Conservation (phyloP, 2,113 vertebrate species). For the Pampusana beccarii region DNA sequence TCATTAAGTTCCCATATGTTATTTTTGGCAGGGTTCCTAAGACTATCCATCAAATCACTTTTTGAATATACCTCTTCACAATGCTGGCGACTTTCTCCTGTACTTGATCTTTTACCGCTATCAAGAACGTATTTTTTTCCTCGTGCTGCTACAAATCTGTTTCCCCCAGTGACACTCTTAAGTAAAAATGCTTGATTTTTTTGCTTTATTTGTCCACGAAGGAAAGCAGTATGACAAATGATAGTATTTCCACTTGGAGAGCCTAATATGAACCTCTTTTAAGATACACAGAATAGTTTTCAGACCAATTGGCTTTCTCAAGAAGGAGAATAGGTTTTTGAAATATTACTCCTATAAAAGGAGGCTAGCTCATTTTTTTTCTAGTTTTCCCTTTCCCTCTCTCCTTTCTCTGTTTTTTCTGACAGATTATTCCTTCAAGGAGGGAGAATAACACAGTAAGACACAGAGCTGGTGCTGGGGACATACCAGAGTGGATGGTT, state of each 20-base stretch:
- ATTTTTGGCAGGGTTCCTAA: not conserved
- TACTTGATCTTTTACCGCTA: not conserved
- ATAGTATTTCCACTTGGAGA: not conserved
- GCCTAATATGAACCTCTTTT: not conserved
- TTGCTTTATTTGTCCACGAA: not conserved
- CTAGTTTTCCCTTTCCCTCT: not conserved
- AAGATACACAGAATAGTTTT: not conserved
- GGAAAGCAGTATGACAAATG: not conserved
- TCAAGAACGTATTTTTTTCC: not conserved
- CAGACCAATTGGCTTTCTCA: not conserved
- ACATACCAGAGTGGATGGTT: not conserved
- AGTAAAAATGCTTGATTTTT: not conserved
- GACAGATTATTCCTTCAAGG: not conserved
- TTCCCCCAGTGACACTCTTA: not conserved
- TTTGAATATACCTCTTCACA: slow-evolving; percentile 4
- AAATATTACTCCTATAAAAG: not conserved
- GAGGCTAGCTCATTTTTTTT: not conserved
- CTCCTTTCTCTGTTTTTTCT: not conserved
- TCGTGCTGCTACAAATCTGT: not conserved
- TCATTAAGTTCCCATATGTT: slow-evolving; percentile 21
- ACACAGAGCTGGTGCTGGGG: not conserved
- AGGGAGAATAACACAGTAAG: not conserved
- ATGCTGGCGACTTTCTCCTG: not conserved
- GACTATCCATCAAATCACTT: not conserved
- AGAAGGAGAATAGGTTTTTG: not conserved